A percentile compares a stretch with the other conserved stretches of the same genome.
Conservation (phyloP, 2,888 invertebrate genomes). For the Mythimna pallens region DNA sequence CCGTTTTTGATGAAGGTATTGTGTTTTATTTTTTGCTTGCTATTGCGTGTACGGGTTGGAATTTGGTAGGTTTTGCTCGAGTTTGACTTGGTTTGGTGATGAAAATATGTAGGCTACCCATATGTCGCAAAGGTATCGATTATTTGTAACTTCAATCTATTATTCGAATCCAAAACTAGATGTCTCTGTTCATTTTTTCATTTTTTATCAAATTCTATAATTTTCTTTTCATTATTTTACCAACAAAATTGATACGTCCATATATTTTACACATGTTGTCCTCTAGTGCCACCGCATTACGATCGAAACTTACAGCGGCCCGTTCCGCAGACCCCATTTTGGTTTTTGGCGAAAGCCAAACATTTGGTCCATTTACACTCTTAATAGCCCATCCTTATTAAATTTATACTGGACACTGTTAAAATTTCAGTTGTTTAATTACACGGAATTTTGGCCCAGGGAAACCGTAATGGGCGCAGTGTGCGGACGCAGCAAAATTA, state of each 20-base stretch:
- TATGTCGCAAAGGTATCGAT: neutral
- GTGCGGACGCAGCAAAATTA: conserved; percentile 80
- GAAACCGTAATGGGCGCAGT: conserved; percentile 80
- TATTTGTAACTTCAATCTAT: neutral
- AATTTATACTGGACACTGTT: conserved; percentile 88
- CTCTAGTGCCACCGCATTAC: conserved; percentile 65
- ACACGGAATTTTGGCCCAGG: conserved; percentile 85
- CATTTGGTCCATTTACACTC: conserved; percentile 83
- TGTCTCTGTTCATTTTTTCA: neutral
- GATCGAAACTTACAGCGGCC: conserved; percentile 73
- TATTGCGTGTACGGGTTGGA: neutral
- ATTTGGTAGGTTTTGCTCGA: neutral
- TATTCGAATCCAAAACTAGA: neutral
- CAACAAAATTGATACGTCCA: conserved; percentile 29
- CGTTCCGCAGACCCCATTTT: conserved; percentile 80
- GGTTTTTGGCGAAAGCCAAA: conserved; percentile 89
- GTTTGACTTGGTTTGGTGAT: neutral
- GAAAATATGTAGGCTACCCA: neutral
- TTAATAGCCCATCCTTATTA: conserved; percentile 88
- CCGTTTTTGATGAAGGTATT: conserved; percentile 63
- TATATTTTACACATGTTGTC: conserved; percentile 54
- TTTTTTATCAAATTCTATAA: neutral
- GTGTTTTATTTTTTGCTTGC: conserved; percentile 34
- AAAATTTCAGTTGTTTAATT: conserved; percentile 90
- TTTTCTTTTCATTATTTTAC: conserved; percentile 8